These are phyloP conservation scores for Rhinoptilus africanus DNA, from an alignment of 2,113 vertebrate genomes.

Conservation along the genomic window DNA sequence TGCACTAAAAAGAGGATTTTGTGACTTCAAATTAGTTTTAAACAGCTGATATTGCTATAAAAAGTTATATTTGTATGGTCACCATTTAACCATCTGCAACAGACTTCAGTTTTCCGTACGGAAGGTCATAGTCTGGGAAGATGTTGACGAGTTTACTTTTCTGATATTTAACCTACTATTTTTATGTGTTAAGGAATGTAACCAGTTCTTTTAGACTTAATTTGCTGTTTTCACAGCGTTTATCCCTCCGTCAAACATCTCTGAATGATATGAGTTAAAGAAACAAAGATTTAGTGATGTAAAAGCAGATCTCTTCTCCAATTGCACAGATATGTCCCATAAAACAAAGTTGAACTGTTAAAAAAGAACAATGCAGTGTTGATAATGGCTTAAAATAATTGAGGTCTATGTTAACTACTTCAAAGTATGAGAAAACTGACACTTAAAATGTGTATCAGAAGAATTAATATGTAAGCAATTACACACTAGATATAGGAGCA, in stretches of 20 bases:
- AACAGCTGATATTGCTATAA: not conserved
- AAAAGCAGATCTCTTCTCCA: not conserved
- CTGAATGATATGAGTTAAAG: not conserved
- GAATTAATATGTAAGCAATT: conserved; percentile 59
- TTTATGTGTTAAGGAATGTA: not conserved
- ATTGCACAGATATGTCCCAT: not conserved
- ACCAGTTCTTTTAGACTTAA: not conserved
- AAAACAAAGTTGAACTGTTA: not conserved
- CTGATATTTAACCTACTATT: not conserved
- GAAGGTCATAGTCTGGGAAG: not conserved
- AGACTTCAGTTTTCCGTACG: not conserved
- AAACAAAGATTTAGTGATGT: not conserved
- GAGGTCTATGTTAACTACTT: conserved; percentile 49
- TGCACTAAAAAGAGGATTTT: not conserved
- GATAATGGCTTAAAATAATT: conserved; percentile 13
- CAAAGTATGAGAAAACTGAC: conserved; percentile 27
- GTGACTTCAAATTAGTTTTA: conserved; percentile 45
- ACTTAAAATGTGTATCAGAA: conserved; percentile 31
- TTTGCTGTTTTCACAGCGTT: not conserved
- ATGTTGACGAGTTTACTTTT: not conserved
- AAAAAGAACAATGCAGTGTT: conserved; percentile 6
- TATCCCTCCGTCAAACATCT: not conserved
- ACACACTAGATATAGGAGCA: not conserved
- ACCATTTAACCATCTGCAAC: not conserved
- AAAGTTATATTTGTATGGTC: not conserved